phyloP scores from a whole-genome alignment of 2,113 vertebrate species.

The Ictalurus furcatus region DNA sequence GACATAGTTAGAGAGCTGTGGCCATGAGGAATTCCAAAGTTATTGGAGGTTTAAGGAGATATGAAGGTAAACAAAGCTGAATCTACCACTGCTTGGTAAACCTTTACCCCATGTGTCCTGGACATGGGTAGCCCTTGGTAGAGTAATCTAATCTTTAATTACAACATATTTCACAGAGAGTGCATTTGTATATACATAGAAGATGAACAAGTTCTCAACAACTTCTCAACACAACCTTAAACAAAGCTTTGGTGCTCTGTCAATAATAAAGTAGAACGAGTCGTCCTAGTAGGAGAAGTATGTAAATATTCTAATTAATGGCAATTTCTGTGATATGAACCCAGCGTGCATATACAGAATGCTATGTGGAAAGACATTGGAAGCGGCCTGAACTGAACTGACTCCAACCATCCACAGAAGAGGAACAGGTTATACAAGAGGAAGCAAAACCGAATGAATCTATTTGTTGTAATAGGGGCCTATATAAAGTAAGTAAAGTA shows the following conservation, averaged over 20 bases:
- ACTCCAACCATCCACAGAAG: background rate
- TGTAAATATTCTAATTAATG: background rate
- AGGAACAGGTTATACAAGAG: constrained; percentile 44
- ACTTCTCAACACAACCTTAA: background rate
- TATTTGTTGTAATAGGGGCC: background rate
- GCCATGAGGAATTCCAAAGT: constrained; percentile 60
- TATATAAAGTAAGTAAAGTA: background rate
- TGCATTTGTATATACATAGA: background rate
- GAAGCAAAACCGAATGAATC: constrained; percentile 24
- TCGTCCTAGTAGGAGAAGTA: background rate
- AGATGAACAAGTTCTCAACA: background rate
- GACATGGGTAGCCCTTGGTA: background rate
- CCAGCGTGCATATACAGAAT: background rate
- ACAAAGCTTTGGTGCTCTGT: background rate
- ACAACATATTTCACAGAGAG: background rate
- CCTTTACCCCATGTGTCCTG: background rate
- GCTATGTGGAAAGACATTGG: background rate
- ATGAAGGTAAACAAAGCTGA: constrained; percentile 53
- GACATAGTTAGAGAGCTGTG: constrained; percentile 54
- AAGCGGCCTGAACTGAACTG: background rate
- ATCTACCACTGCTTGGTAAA: constrained; percentile 34
- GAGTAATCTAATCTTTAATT: background rate
- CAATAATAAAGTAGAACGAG: background rate
- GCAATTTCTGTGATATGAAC: background rate
- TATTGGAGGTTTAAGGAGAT: constrained; percentile 51